These are phyloP conservation scores for Apis dorsata DNA, from an alignment of 1,140 invertebrate genomes.

Conservation along the genomic window DNA sequence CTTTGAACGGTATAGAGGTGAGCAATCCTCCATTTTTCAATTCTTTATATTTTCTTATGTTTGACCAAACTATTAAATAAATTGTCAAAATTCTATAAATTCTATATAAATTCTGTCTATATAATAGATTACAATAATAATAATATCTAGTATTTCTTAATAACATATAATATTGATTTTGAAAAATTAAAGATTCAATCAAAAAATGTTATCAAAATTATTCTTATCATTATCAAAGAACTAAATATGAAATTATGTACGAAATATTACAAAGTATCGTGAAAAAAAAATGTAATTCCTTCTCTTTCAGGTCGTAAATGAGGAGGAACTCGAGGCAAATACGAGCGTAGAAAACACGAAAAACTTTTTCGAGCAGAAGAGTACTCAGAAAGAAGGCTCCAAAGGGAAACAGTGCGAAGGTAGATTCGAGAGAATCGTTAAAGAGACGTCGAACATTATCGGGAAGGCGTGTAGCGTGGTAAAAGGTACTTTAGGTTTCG, in stretches of 20 bases:
- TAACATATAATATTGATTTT: too few species aligned
- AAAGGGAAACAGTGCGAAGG: slow-evolving; percentile 80
- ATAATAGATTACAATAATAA: too few species aligned
- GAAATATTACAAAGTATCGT: neutral
- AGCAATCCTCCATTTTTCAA: neutral
- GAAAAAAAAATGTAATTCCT: neutral
- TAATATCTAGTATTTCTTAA: too few species aligned
- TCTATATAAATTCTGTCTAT: too few species aligned
- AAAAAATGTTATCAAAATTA: neutral
- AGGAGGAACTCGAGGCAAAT: slow-evolving; percentile 42
- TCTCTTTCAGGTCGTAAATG: slow-evolving; percentile 26
- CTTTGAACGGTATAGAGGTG: slow-evolving; percentile 21
- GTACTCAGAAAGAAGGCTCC: slow-evolving; percentile 72
- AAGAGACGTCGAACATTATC: slow-evolving; percentile 78
- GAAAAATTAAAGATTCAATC: too few species aligned
- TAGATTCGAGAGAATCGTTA: slow-evolving; percentile 82
- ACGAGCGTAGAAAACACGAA: slow-evolving; percentile 69
- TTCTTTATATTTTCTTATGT: neutral
- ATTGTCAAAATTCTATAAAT: too few species aligned
- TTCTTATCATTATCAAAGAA: too few species aligned
- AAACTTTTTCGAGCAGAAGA: slow-evolving; percentile 75
- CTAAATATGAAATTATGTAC: too few species aligned
- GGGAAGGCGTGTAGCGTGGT: slow-evolving; percentile 78
- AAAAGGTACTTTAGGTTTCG: slow-evolving; percentile 77
- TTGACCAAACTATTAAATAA: neutral